Evolutionary conservation across 2,888 invertebrate genomes (phyloP).

Genomic region (Stenurella melanura): DNA sequence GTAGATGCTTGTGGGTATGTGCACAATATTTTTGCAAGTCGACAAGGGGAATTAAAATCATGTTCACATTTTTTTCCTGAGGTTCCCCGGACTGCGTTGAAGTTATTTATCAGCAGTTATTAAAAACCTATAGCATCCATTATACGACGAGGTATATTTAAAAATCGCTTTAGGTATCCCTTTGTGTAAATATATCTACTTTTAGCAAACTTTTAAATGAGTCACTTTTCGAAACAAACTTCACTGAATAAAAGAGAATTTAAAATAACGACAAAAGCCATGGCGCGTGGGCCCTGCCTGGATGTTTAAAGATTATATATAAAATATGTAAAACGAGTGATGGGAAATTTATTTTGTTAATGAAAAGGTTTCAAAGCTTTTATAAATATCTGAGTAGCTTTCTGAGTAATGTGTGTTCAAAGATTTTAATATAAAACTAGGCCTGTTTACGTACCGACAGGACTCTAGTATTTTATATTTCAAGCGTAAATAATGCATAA

Average conservation of each 20-base stretch:
- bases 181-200: constrained; percentile 58
- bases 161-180: constrained; percentile 54
- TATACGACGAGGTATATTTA: constrained; percentile 48
- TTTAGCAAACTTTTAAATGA: constrained; percentile 57
- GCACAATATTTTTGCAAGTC: neutral
- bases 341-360: constrained; percentile 52
- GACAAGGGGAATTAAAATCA: constrained; percentile 1
- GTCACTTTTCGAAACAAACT: constrained; percentile 56
- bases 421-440: constrained; percentile 29
- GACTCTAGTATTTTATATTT: constrained; percentile 2
- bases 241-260: constrained; percentile 58
- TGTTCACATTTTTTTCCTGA: neutral
- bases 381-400: constrained; percentile 40
- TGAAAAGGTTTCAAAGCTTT: constrained; percentile 45
- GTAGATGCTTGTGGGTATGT: too few relatives aligned
- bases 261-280: constrained; percentile 58
- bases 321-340: constrained; percentile 57
- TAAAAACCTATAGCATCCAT: constrained; percentile 46
- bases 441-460: neutral
- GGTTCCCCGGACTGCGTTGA: constrained; percentile 4
- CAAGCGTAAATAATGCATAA: neutral
- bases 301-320: constrained; percentile 58
- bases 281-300: constrained; percentile 41
- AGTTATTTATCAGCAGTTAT: constrained; percentile 27
- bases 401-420: constrained; percentile 34